Conservation (phyloP, 2,888 invertebrate species). For the Neoitamus cyanurus region DNA sequence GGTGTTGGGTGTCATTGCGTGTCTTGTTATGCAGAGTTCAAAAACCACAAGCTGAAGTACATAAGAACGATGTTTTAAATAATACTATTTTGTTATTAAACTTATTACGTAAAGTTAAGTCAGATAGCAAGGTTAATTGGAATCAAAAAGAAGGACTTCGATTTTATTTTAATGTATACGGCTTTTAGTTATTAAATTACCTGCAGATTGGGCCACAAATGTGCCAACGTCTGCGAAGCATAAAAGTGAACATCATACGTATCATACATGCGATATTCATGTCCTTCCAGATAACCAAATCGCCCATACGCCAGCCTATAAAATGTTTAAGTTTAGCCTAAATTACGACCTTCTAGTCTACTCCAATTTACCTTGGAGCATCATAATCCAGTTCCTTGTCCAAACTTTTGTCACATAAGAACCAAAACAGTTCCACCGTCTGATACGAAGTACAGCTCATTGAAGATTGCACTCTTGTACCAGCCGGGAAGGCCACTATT, state of each 20-base stretch:
- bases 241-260: slow-evolving; percentile 98
- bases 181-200: no score
- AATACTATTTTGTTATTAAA: no score
- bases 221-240: slow-evolving; percentile 89
- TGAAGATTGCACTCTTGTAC: slow-evolving; percentile 96
- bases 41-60: no score
- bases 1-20: no score
- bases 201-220: slow-evolving; percentile 93
- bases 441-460: slow-evolving; percentile 91
- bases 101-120: no score
- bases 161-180: background rate
- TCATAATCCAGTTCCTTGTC: slow-evolving; percentile 71
- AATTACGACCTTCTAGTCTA: no score
- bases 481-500: slow-evolving; percentile 81
- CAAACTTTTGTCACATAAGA: slow-evolving; percentile 70
- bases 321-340: background rate
- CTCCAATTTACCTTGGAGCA: slow-evolving; percentile 75
- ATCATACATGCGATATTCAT: slow-evolving; percentile 96
- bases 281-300: slow-evolving; percentile 94
- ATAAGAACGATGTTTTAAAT: no score
- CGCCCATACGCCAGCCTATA: slow-evolving; percentile 81
- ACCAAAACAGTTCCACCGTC: slow-evolving; percentile 94
- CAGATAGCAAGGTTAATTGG: no score
- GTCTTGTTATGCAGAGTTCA: no score
- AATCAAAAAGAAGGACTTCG: no score